Conservation (phyloP, 2,888 invertebrate genomes). For the Melanargia galathea region DNA sequence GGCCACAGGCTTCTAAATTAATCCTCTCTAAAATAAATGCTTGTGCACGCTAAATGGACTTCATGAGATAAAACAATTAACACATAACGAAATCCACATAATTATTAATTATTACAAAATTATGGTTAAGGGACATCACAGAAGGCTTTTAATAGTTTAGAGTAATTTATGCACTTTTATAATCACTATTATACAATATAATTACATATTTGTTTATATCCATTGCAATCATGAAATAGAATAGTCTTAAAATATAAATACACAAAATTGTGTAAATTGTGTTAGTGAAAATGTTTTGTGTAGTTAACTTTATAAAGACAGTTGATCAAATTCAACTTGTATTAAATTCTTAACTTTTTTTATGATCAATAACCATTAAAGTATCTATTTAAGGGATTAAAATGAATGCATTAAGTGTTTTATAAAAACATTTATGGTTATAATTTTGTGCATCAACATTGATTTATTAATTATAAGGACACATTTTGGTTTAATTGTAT, state of each 20-base stretch:
- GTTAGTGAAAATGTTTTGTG: not conserved
- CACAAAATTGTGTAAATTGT: not conserved
- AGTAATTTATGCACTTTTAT: conserved; percentile 5
- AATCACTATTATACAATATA: not conserved
- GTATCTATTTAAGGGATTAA: not conserved
- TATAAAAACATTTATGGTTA: not conserved
- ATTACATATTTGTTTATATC: not conserved
- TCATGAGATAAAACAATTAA: not conserved
- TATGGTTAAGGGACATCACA: conserved; percentile 24
- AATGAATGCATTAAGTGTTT: not conserved
- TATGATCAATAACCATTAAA: not conserved
- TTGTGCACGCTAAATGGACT: not conserved
- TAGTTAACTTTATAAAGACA: not conserved
- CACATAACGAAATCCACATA: not conserved
- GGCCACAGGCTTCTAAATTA: too few species aligned
- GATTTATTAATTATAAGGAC: conserved; percentile 24
- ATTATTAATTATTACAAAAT: conserved; percentile 9
- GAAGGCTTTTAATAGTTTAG: conserved; percentile 4
- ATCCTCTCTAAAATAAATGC: too few species aligned
- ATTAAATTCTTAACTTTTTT: not conserved
- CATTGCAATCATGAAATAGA: not conserved
- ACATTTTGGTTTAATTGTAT: conserved; percentile 52
- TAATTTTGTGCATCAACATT: conserved; percentile 17
- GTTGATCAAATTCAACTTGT: not conserved
- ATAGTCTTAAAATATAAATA: not conserved